phyloP scores from a whole-genome alignment of 2,888 invertebrate genomes.

The Parnassius apollo region DNA sequence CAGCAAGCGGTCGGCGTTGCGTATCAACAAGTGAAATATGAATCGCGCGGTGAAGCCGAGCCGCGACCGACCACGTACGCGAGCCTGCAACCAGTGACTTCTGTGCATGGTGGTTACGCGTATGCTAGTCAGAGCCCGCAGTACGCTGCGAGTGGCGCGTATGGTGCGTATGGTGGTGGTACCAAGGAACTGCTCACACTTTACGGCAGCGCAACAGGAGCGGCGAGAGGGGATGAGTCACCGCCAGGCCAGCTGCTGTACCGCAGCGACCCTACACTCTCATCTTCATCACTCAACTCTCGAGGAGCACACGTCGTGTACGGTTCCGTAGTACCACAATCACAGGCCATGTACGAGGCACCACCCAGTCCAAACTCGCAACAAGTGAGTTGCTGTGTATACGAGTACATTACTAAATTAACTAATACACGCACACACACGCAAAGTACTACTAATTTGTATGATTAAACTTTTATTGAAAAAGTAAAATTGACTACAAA shows the following conservation, averaged over 20 bases:
- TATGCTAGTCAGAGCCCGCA: constrained; percentile 60
- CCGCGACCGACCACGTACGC: constrained; percentile 79
- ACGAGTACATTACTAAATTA: too few species aligned
- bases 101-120: constrained; percentile 67
- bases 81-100: constrained; percentile 83
- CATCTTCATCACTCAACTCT: constrained; percentile 80
- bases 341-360: constrained; percentile 74
- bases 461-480: too few species aligned
- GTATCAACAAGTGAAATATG: constrained; percentile 70
- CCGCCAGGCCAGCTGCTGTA: constrained; percentile 82
- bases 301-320: constrained; percentile 77
- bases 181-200: constrained; percentile 29
- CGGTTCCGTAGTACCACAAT: constrained; percentile 67
- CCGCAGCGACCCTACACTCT: constrained; percentile 85
- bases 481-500: too few species aligned
- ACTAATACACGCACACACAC: too few species aligned
- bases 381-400: constrained; percentile 52
- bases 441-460: too few species aligned
- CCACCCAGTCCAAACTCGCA: constrained; percentile 82
- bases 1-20: constrained; percentile 68
- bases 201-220: constrained; percentile 41
- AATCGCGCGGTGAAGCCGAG: constrained; percentile 64
- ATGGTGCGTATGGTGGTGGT: constrained; percentile 39
- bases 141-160: constrained; percentile 59
- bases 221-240: constrained; percentile 68